Evolutionary conservation across 2,797 vertebrate species (phyloP).

Genomic region (Gallinago nigripennis): DNA sequence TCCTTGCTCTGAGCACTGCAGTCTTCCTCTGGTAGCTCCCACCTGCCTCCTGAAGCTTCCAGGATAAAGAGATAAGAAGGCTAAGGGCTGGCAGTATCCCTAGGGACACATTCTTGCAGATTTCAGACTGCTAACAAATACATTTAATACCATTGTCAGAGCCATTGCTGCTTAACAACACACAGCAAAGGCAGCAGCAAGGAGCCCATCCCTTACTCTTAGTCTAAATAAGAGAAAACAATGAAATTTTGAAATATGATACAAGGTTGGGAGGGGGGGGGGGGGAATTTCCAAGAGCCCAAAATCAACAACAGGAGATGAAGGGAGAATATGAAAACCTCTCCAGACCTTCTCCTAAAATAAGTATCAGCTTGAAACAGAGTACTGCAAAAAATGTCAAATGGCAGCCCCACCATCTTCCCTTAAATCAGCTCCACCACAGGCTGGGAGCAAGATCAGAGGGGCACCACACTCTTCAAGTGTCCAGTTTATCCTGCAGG

Average conservation of each 20-base stretch:
- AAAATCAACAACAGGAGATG: neutral
- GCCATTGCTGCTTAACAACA: neutral
- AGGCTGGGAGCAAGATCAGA: neutral
- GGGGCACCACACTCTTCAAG: neutral
- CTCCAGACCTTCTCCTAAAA: neutral
- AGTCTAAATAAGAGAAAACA: neutral
- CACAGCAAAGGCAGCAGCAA: neutral
- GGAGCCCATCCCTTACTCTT: neutral
- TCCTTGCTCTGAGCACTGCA: neutral
- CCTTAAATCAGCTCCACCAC: neutral
- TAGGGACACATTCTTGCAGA: neutral
- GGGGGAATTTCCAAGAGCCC: neutral
- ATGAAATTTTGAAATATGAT: neutral
- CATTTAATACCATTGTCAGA: neutral
- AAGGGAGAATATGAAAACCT: neutral
- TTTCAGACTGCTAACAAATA: neutral
- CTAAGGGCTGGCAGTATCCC: neutral
- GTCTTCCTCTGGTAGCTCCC: neutral
- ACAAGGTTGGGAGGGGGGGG: rapidly evolving
- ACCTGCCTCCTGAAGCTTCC: neutral
- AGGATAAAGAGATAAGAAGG: neutral
- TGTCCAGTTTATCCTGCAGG: neutral
- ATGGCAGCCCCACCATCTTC: neutral
- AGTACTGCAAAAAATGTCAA: neutral
- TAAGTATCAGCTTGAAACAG: neutral